Evolutionary conservation across 2,888 invertebrate genomes (phyloP), one percentile per base, ranked within the genome.

Genomic region (Schizaphis graminum): DNA sequence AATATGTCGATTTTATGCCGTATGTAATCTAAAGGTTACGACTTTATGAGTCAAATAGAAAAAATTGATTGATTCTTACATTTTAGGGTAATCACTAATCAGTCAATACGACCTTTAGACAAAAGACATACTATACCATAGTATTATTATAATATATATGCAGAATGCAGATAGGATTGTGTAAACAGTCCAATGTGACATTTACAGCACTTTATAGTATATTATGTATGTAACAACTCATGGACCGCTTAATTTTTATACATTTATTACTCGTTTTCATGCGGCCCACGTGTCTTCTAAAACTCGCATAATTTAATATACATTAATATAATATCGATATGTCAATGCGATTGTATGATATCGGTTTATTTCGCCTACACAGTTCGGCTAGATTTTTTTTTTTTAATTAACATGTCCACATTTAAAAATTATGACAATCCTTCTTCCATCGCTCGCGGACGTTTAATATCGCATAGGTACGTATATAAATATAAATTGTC

Each of bases 311-410:
- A 77, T 77, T 77, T 77, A 35, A 77, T 77, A 44, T 21, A 13
- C 90, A 90, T 90, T 90, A 89, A 90, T 89, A 57, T 41, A n/a
- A 47, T 67, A 90, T 90, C 61, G 67, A 90, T 77, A 35, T 67
- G 61, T 90, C 90, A 67, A 90, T 47, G 90, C 77, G 77, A 47
- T 90, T 24, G 90, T 90, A 61, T 35, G 35, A 35, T 77, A 77
- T 41, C 35, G 16, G 90, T 67, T 47, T 67, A n/a, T 77, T 49
- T 77, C 91, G 77, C 91, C 91, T 49, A 91, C 91, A 35, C 24
- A 35, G 35, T 49, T 61, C 26, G 8, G 28, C 7, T 35, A 21
- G 87, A 13, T 44, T 35, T n/a, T 77, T 85, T 85, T 85, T 44
- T 44, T 85, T 44, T 85, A 44, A 85, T 85, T 85, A 85, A 85